Percentiles rank a stretch among this genome's conserved stretches.
Conservation (phyloP, 64 coral and sea anemone species). For the Stichodactyla helianthus region DNA sequence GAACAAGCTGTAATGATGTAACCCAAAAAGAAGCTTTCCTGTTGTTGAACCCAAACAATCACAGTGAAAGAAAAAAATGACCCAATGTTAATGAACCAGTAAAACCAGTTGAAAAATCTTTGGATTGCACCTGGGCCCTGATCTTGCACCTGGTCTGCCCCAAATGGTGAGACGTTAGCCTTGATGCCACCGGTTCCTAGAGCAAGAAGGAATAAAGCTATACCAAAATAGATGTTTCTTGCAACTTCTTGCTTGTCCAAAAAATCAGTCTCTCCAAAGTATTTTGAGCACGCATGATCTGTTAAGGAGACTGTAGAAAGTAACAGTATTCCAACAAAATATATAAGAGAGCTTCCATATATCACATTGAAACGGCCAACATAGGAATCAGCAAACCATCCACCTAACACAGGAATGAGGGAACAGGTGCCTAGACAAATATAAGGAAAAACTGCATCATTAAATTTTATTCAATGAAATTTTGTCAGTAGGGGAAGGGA, state of each 20-base stretch:
- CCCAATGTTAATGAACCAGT: slow-evolving; percentile 46
- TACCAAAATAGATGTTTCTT: too few species aligned
- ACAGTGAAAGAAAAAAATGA: slow-evolving; percentile 34
- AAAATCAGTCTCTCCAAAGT: neutral
- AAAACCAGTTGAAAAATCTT: slow-evolving; percentile 65
- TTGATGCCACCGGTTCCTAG: slow-evolving; percentile 60
- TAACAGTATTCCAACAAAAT: slow-evolving; percentile 26
- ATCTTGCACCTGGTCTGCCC: too few species aligned
- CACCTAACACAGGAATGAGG: slow-evolving; percentile 64
- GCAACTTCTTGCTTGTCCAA: too few species aligned
- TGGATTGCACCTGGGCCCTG: neutral
- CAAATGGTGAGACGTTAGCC: slow-evolving; percentile 37
- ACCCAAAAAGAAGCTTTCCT: slow-evolving; percentile 15
- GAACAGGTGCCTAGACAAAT: slow-evolving; percentile 36
- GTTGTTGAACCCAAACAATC: neutral
- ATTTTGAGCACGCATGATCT: too few species aligned
- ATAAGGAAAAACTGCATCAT: neutral
- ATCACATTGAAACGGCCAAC: slow-evolving; percentile 59
- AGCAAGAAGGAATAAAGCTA: too few species aligned
- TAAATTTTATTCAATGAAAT: too few species aligned
- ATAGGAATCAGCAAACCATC: slow-evolving; percentile 57
- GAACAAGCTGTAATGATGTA: too few species aligned
- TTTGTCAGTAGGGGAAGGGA: too few species aligned
- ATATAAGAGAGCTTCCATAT: slow-evolving; percentile 55
- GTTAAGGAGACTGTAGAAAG: too few species aligned